Conservation (phyloP, 2,113 vertebrate genomes). For the Tor tambroides region DNA sequence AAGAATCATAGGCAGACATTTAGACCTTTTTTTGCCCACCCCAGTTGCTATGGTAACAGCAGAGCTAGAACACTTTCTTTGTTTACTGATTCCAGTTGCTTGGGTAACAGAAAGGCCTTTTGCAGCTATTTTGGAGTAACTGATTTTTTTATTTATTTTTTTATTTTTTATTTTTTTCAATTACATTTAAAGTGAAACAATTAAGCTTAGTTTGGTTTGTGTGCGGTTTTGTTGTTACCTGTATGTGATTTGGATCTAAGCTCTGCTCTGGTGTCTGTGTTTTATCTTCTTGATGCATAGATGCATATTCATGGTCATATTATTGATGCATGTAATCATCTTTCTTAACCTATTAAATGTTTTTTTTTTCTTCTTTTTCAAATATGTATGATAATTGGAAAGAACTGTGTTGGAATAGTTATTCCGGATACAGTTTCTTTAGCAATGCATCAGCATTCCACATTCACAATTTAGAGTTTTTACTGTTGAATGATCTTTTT, state of each 20-base stretch:
- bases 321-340: background rate
- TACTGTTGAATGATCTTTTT: background rate
- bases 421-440: background rate
- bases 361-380: no score
- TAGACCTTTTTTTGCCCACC: background rate
- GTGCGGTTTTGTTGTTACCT: background rate
- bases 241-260: background rate
- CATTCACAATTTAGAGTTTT: background rate
- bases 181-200: background rate
- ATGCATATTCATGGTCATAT: background rate
- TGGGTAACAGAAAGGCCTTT: background rate
- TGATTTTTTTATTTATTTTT: no score
- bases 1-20: background rate
- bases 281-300: background rate
- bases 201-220: background rate
- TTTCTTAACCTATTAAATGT: no score
- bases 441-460: background rate
- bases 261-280: background rate
- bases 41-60: constrained; percentile 41
- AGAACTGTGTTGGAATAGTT: background rate
- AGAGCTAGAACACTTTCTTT: constrained; percentile 14
- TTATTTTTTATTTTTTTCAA: no score
- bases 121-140: background rate
- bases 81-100: constrained; percentile 21
- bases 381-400: background rate